Base-by-base conservation (phyloP, 2,888 invertebrate species). In the Geotrupes spiniger region DNA sequence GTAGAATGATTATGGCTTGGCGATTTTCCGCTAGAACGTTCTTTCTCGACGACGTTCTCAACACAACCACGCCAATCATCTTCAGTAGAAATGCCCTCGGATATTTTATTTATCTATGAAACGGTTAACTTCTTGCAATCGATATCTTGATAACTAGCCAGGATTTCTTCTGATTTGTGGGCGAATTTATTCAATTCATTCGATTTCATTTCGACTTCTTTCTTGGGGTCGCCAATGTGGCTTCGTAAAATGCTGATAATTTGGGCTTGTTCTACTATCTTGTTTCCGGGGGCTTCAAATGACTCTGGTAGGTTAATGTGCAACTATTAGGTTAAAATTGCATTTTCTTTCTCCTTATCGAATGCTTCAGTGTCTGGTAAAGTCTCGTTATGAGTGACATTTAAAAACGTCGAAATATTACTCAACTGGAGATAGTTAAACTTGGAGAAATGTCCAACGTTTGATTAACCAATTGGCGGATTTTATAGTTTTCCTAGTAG, bases 391-490 rank as follows among this genome's bases (percentile, higher is more conserved):
- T 66, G 61, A 2, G 68, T 66, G 2, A 62, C 62, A 46, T 71
- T 69, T 25, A 79, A 59, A 28, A 78, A 63, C 37, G 72, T 70
- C 0, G 76, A 74, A 1, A 79, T 70, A 54, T 76, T 76, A 29
- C 74, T 73, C 2, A 79, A 60, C 47, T 78, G 29, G 66, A 69
- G 55, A 69, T 64, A 15, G 75, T 74, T 1, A 79, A 66, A 12
- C 76, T 76, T 62, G 74, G 73, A 2, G 79, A 79, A 36, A 80
- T 61, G 61, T 80, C 78, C 14, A 80, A 61, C 49, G 77, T 79
- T 39, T 74, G 73, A 54, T 78, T 77, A 4, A 81, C 74, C 1
- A 78, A 77, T 46, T 76, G 74, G n/a, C 77, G 74, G 56, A 81
- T 70, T 9, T 74, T 74, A 40, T 70, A 70, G n/a, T 77, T 74